Base-by-base conservation (phyloP, 1,140 invertebrate genomes). In the Lamellibrachia luymesi region DNA sequence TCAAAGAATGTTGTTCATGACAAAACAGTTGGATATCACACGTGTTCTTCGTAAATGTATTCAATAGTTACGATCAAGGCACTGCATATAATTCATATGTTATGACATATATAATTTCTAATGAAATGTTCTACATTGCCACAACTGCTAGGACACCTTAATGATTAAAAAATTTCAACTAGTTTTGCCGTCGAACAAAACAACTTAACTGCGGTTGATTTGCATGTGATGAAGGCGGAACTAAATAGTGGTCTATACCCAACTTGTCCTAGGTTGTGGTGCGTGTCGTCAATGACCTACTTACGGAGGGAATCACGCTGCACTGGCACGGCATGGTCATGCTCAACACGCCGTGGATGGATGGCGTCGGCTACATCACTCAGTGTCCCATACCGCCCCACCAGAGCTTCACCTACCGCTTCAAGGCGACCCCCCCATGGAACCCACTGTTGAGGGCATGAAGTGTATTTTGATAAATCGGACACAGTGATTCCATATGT, bases 341-440 rank as follows among this genome's bases (percentile, higher is more conserved):
- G 93, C 1, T 7, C n/a, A 56, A 91, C n/a, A 52, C 90, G 5
- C 50, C 38, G 7, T 93, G 51, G n/a, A 94, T 95, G 94, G 94
- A 94, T 92, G 94, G 94, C 6, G 94, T 94, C 17, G 93, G 94
- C 2, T 56, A 93, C 89, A 64, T 94, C 13, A 94, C 94, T 49
- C 94, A 94, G 49, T 93, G 93, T 90, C 89, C 93, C 13, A 95
- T 94, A 51, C 38, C 38, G 17, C 94, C 94, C 22, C 50, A 50
- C 17, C 51, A 93, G 50, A 94, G 27, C 10, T 94, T 94, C 93
- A 93, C 96, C 22, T 94, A 94, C 90, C 25, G 90, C 5, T 95
- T 95, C 64, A 90, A 90, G 25, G 93, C 91, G 49, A 17, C 92
- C 25, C 93, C 93, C 93, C 8, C 49, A 90, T 50, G 93, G 93